These are phyloP conservation scores for Cephalopachus bancanus DNA, from an alignment of 2,797 vertebrate genomes.

Conservation along the genomic window DNA sequence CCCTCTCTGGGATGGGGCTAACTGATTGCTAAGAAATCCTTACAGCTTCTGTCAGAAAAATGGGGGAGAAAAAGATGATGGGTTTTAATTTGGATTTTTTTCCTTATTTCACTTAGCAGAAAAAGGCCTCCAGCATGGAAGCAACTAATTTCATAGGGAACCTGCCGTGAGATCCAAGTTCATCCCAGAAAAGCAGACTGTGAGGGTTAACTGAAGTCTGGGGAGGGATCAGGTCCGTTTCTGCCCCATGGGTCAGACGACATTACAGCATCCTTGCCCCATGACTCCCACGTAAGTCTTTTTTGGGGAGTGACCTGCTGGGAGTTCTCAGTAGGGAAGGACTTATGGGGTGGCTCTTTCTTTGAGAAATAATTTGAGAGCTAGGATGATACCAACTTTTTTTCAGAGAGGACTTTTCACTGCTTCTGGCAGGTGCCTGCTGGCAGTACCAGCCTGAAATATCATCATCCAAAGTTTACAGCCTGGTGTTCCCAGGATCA, in stretches of 20 bases:
- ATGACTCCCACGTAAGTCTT: not conserved
- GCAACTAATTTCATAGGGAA: not conserved
- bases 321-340: not conserved
- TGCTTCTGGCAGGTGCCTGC: not conserved
- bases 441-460: too few species aligned
- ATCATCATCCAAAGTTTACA: not conserved
- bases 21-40: not conserved
- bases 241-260: not conserved
- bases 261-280: not conserved
- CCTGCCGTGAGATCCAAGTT: conserved; percentile 46
- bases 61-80: not conserved
- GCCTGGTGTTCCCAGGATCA: too few species aligned
- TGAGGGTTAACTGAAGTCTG: not conserved
- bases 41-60: not conserved
- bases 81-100: not conserved
- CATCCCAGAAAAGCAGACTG: conserved; percentile 61
- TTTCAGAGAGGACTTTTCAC: not conserved
- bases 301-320: not conserved
- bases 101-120: not conserved
- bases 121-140: not conserved
- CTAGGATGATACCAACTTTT: not conserved
- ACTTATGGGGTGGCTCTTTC: not conserved
- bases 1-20: not conserved
- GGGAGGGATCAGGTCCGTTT: not conserved
- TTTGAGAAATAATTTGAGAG: not conserved